Evolutionary conservation across 1,140 invertebrate genomes (phyloP).

Genomic region (Whitmania pigra): DNA sequence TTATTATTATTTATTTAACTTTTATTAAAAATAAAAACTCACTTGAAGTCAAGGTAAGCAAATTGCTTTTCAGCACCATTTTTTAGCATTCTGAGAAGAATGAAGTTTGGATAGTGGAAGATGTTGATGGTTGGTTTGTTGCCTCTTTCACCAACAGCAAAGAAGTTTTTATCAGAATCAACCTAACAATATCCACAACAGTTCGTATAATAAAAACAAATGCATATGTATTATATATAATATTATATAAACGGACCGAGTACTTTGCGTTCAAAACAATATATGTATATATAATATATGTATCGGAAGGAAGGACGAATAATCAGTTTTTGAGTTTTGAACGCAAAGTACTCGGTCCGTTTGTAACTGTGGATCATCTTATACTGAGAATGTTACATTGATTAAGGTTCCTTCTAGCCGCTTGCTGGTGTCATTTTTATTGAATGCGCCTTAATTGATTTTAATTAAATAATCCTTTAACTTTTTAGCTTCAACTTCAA

Average conservation of each 20-base stretch:
- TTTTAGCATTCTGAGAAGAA: slow-evolving; percentile 57
- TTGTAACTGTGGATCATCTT: too few species aligned
- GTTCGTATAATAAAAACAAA: too few species aligned
- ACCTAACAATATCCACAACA: slow-evolving; percentile 28
- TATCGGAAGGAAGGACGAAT: too few species aligned
- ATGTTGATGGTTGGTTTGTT: slow-evolving; percentile 59
- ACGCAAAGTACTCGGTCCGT: too few species aligned
- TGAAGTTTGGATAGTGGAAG: slow-evolving; percentile 65
- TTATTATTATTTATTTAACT: background rate
- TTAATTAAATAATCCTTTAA: background rate
- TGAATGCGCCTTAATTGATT: too few species aligned
- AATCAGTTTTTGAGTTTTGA: too few species aligned
- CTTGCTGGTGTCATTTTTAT: too few species aligned
- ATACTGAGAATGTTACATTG: background rate
- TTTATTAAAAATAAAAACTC: slow-evolving; percentile 25
- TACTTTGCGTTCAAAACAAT: too few species aligned
- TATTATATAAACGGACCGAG: too few species aligned
- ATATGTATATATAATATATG: too few species aligned
- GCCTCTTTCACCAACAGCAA: slow-evolving; percentile 64
- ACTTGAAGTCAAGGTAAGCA: slow-evolving; percentile 64
- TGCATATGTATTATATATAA: too few species aligned
- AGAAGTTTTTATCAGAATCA: slow-evolving; percentile 55
- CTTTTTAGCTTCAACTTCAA: background rate
- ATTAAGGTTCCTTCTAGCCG: background rate
- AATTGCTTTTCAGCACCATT: slow-evolving; percentile 62